Percentiles rank a stretch among this genome's conserved stretches.
Evolutionary conservation across 2,888 invertebrate genomes (phyloP).

Genomic region (Tridacna gigas): DNA sequence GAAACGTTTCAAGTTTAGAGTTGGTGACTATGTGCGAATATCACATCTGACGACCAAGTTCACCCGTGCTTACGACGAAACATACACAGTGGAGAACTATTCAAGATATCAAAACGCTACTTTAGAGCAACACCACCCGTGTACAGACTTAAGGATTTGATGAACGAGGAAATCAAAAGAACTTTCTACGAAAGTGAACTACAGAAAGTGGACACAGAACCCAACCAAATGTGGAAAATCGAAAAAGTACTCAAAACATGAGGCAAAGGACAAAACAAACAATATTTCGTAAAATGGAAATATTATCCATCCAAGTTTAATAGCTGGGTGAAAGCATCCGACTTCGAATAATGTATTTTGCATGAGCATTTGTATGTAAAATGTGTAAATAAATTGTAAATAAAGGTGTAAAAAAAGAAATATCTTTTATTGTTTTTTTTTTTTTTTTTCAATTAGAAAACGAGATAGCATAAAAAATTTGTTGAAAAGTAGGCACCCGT

Average conservation of each 20-base stretch:
- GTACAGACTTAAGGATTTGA: slow-evolving; percentile 54
- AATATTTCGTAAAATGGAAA: slow-evolving; percentile 64
- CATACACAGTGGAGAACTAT: slow-evolving; percentile 60
- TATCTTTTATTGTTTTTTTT: not conserved
- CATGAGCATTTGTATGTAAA: too few relatives aligned
- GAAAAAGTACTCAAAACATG: slow-evolving; percentile 57
- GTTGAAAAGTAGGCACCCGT: slow-evolving; percentile 18
- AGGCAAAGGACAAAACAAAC: slow-evolving; percentile 57
- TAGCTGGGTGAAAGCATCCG: slow-evolving; percentile 54
- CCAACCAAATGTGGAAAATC: slow-evolving; percentile 53
- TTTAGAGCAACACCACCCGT: slow-evolving; percentile 51
- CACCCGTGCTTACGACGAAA: slow-evolving; percentile 56
- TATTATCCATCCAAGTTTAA: slow-evolving; percentile 64
- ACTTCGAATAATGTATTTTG: slow-evolving; percentile 27
- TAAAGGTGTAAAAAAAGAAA: not conserved
- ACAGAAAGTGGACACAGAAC: slow-evolving; percentile 48
- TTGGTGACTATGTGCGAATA: slow-evolving; percentile 55
- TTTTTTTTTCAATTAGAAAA: too few relatives aligned
- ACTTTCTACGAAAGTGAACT: slow-evolving; percentile 62
- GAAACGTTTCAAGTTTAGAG: slow-evolving; percentile 55
- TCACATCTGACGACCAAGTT: slow-evolving; percentile 41
- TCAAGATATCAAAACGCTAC: slow-evolving; percentile 48
- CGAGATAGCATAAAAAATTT: slow-evolving; percentile 7
- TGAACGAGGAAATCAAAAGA: slow-evolving; percentile 51
- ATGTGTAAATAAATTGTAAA: too few relatives aligned